These are phyloP conservation scores for Ochotona curzoniae DNA, from an alignment of 2,113 vertebrate genomes.

Conservation along the genomic window DNA sequence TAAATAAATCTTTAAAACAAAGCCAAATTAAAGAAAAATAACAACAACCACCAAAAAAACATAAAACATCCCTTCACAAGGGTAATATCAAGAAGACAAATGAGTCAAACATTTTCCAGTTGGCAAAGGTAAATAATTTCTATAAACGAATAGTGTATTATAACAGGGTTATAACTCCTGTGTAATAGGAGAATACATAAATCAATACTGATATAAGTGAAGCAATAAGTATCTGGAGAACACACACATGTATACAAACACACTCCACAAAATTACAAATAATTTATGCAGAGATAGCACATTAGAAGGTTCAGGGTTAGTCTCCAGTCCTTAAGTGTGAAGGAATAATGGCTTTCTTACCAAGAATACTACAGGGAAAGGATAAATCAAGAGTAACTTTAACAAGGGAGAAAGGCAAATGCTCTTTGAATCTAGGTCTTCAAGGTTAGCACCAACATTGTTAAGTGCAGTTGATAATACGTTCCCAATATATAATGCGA, in stretches of 20 bases:
- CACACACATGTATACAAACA: neutral
- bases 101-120: neutral
- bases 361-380: neutral
- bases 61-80: neutral
- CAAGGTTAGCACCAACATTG: conserved; percentile 22
- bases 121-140: neutral
- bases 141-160: conserved; percentile 20
- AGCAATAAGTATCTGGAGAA: neutral
- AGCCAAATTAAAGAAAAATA: too few relatives aligned
- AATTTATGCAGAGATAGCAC: conserved; percentile 8
- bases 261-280: neutral
- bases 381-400: neutral
- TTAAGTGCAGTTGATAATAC: neutral
- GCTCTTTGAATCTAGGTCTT: neutral
- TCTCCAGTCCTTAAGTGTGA: neutral
- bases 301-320: neutral
- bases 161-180: neutral
- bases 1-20: too few relatives aligned
- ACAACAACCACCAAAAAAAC: too few relatives aligned
- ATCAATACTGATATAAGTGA: neutral
- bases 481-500: neutral
- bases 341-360: conserved; percentile 24
- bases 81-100: conserved; percentile 11
- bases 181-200: neutral
- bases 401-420: neutral